Percentiles rank a stretch among this genome's conserved stretches.
Evolutionary conservation across 2,797 vertebrate species (phyloP).

Genomic region (Falco concolor): DNA sequence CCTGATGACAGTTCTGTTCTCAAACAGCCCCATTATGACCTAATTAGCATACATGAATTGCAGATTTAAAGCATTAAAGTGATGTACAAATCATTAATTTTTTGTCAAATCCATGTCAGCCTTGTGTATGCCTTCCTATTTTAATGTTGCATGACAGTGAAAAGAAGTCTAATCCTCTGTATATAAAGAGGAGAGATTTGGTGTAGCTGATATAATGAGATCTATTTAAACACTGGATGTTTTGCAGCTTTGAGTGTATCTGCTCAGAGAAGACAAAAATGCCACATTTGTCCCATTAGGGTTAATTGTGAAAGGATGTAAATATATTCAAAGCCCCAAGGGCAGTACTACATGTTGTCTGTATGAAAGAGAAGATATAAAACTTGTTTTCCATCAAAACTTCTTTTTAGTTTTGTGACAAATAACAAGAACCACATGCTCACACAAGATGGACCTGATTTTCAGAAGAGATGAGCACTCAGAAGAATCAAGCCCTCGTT

Average conservation of each 20-base stretch:
- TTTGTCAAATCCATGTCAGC: slow-evolving; percentile 81
- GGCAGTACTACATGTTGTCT: slow-evolving; percentile 68
- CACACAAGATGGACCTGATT: background rate
- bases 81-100: slow-evolving; percentile 85
- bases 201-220: slow-evolving; percentile 75
- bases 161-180: slow-evolving; percentile 75
- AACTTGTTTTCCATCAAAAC: slow-evolving; percentile 65
- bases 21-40: slow-evolving; percentile 78
- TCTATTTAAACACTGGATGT: slow-evolving; percentile 73
- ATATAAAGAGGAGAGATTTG: slow-evolving; percentile 73
- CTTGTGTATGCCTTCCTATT: slow-evolving; percentile 77
- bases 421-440: slow-evolving; percentile 40
- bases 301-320: slow-evolving; percentile 75
- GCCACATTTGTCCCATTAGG: slow-evolving; percentile 72
- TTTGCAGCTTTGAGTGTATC: slow-evolving; percentile 72
- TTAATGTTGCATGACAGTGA: slow-evolving; percentile 82
- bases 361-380: slow-evolving; percentile 58
- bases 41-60: slow-evolving; percentile 85
- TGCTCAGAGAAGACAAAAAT: slow-evolving; percentile 38
- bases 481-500: background rate
- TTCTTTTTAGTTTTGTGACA: slow-evolving; percentile 43
- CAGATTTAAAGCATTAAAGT: slow-evolving; percentile 82
- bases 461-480: background rate
- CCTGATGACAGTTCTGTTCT: slow-evolving; percentile 80
- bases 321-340: slow-evolving; percentile 71